A percentile compares a stretch with the other conserved stretches of the same genome.
These are phyloP conservation scores for Tragelaphus scriptus DNA, from an alignment of 2,113 vertebrate species.

Conservation along the genomic window DNA sequence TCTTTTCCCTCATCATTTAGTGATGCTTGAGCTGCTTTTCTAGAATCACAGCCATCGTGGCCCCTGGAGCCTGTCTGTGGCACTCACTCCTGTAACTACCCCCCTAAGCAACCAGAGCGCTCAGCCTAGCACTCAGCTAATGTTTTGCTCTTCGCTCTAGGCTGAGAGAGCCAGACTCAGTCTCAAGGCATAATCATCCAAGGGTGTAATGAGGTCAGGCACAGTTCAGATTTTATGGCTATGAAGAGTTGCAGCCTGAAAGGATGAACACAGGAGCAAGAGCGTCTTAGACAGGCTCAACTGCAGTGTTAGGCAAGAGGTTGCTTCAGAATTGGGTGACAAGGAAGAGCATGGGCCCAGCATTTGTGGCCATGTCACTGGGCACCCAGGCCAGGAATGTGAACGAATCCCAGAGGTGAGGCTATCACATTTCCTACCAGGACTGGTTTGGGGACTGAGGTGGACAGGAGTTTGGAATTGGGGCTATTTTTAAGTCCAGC, in stretches of 20 bases:
- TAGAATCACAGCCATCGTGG: background rate
- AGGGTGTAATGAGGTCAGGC: background rate
- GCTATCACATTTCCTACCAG: background rate
- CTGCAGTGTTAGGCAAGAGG: background rate
- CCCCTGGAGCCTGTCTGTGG: background rate
- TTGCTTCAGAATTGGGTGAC: accelerated
- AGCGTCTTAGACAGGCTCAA: background rate
- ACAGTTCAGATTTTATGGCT: background rate
- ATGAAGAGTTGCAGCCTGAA: background rate
- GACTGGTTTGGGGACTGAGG: background rate
- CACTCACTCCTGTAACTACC: background rate
- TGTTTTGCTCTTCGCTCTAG: background rate
- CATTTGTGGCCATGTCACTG: background rate
- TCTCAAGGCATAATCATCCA: background rate
- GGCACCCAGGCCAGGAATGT: background rate
- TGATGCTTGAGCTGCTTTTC: background rate
- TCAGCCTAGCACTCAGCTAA: background rate
- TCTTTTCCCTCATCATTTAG: background rate
- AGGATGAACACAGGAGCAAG: background rate
- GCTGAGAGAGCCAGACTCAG: background rate
- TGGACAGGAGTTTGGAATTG: background rate
- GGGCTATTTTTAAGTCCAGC: background rate
- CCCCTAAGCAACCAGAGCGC: background rate
- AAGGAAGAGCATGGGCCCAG: background rate
- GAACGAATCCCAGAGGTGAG: background rate